Conservation (phyloP, 2,797 vertebrate genomes). For the Epinephelus malabaricus region DNA sequence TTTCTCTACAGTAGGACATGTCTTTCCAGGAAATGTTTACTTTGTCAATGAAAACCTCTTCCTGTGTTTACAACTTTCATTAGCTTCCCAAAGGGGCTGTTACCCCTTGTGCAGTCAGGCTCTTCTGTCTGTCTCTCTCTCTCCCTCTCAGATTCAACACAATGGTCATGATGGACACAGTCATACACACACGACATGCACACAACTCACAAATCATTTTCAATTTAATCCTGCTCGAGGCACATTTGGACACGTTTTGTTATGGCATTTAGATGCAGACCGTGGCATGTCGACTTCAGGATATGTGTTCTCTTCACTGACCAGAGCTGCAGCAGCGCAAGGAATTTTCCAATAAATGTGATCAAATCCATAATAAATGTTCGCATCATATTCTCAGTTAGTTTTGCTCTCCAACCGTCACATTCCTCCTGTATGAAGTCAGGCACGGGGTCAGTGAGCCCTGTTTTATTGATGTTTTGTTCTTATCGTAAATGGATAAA, state of each 20-base stretch:
- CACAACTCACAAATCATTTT: conserved; percentile 38
- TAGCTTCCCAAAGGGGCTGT: conserved; percentile 61
- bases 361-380: conserved; percentile 57
- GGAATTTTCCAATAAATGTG: conserved; percentile 67
- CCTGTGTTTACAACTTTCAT: conserved; percentile 74
- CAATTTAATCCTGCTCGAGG: conserved; percentile 62
- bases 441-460: conserved; percentile 31
- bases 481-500: conserved; percentile 40
- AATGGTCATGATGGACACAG: conserved; percentile 30
- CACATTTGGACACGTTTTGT: conserved; percentile 51
- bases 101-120: conserved; percentile 51
- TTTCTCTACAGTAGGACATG: conserved; percentile 41
- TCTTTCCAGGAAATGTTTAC: conserved; percentile 77
- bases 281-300: conserved; percentile 40
- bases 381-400: conserved; percentile 49
- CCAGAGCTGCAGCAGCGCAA: conserved; percentile 35
- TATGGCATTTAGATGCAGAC: conserved; percentile 62
- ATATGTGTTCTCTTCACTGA: conserved; percentile 42
- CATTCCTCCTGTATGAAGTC: conserved; percentile 56
- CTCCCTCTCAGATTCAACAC: conserved; percentile 29
- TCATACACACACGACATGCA: conserved; percentile 23
- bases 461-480: conserved; percentile 50
- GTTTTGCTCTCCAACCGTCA: conserved; percentile 36
- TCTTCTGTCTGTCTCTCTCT: conserved; percentile 16
- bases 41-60: conserved; percentile 73